Conservation (phyloP, 2,113 vertebrate genomes). For the Brachyhypopomus gauderio region DNA sequence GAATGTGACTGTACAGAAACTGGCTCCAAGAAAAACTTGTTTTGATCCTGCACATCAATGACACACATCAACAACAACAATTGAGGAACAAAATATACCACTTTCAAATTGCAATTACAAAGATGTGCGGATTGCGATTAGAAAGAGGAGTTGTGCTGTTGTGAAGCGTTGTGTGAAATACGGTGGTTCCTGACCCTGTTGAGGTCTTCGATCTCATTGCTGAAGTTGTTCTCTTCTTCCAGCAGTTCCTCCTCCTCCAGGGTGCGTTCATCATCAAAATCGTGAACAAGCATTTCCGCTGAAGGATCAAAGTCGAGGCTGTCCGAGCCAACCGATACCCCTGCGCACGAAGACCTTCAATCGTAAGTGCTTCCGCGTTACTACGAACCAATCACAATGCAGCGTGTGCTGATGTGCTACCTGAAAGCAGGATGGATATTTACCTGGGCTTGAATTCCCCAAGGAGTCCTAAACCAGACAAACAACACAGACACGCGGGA, state of each 20-base stretch:
- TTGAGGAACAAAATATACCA: too few species aligned
- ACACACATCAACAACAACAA: too few species aligned
- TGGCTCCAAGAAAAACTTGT: too few species aligned
- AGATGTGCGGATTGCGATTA: too few species aligned
- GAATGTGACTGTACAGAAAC: too few species aligned
- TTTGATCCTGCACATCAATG: too few species aligned
- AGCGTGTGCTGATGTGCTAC: too few species aligned
- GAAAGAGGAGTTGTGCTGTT: conserved; percentile 49
- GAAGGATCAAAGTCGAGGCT: conserved; percentile 96
- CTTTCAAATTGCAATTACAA: too few species aligned
- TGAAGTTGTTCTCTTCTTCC: conserved; percentile 91
- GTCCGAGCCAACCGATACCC: conserved; percentile 90
- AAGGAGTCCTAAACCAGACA: conserved; percentile 45
- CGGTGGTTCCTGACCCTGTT: conserved; percentile 76
- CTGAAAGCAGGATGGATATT: not conserved
- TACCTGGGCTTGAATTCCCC: conserved; percentile 58
- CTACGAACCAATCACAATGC: conserved; percentile 41
- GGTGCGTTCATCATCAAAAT: conserved; percentile 95
- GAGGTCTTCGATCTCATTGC: conserved; percentile 94
- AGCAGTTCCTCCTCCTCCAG: conserved; percentile 95
- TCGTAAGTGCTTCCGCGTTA: not conserved
- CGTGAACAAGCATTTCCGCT: conserved; percentile 95
- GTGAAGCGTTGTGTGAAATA: too few species aligned
- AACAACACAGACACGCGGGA: not conserved
- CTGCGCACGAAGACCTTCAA: conserved; percentile 43